Base-by-base conservation (phyloP, 2,797 vertebrate species). In the Sylvilagus floridanus region DNA sequence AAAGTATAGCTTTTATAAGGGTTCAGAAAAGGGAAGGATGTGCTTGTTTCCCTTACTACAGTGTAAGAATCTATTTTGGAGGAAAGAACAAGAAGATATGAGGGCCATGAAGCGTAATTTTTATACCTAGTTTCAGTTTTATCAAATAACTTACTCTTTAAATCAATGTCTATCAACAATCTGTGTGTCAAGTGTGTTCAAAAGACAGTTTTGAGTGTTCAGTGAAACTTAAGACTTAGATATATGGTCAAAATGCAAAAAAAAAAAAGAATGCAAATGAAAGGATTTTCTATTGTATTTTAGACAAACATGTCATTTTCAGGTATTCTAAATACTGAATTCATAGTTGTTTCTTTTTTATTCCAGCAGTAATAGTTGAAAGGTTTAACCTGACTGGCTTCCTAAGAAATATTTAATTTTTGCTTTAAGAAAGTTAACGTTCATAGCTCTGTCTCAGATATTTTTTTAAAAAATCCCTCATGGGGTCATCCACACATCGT, bases 271-370 rank as follows among this genome's bases (percentile, higher is more conserved):
- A 97, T 71, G 60, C 12, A 71, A 65, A 65, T 76, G 75, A 9
- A 96, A 98, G 83, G 95, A 98, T 97, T 98, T 98, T 98, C 94
- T 98, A 98, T 98, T 98, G 96, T 98, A 98, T 98, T 98, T 98
- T 98, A 98, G 97, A 97, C 87, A 97, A 98, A 97, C 96, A 91
- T 98, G 97, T 98, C 97, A 97, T 98, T 98, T 98, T 98, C 96
- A 97, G 98, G 92, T 98, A 97, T 98, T 98, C 98, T 98, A 98
- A 98, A 98, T 97, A 98, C 92, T 95, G 96, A 98, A 97, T 97
- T 97, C 96, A 92, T 97, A 96, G 87, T 90, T 96, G 89, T 97
- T 92, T 4, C 97, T 71, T 73, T 97, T 97, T 95, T 97, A 97
- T 94, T 97, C 97, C 95, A 73, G 79, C 90, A 93, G 92, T 97